A percentile compares a stretch with the other conserved stretches of the same genome.
Evolutionary conservation across 1,140 invertebrate species (phyloP).

Genomic region (Penaeus indicus): DNA sequence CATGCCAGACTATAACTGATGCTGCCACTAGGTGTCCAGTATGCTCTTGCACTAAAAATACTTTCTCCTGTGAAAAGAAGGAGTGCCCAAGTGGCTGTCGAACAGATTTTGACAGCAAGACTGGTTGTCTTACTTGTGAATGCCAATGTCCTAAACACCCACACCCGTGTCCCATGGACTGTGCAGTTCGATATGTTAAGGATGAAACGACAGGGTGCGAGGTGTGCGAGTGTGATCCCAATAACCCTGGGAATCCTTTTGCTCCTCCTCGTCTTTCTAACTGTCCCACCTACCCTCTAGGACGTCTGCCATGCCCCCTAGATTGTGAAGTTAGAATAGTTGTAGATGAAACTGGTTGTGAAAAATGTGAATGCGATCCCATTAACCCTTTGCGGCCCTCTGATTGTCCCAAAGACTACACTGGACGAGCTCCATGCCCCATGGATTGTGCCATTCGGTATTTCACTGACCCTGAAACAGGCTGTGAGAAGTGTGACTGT

Average conservation of each 20-base stretch:
- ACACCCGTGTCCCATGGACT: slow-evolving; percentile 38
- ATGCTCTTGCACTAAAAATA: not conserved
- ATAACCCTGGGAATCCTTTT: not conserved
- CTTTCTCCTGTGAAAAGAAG: slow-evolving; percentile 15
- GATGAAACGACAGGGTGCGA: slow-evolving; percentile 29
- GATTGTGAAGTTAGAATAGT: not conserved
- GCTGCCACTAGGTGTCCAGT: not conserved
- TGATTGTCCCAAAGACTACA: not conserved
- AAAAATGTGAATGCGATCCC: slow-evolving; percentile 36
- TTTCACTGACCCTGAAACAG: not conserved
- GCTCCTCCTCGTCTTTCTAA: not conserved
- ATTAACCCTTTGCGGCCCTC: not conserved
- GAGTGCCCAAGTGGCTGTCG: slow-evolving; percentile 26
- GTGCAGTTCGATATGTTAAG: not conserved
- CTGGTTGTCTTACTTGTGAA: slow-evolving; percentile 24
- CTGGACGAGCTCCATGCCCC: slow-evolving; percentile 30
- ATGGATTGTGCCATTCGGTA: slow-evolving; percentile 24
- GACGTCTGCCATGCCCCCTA: slow-evolving; percentile 23
- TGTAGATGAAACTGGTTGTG: slow-evolving; percentile 4
- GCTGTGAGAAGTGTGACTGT: slow-evolving; percentile 34
- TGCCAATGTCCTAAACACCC: slow-evolving; percentile 20
- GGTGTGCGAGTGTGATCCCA: slow-evolving; percentile 31
- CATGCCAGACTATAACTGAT: slow-evolving; percentile 7
- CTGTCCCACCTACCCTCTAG: not conserved
- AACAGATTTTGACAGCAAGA: slow-evolving; percentile 19